phyloP scores from a whole-genome alignment of 2,113 vertebrate genomes.

The Castor canadensis region DNA sequence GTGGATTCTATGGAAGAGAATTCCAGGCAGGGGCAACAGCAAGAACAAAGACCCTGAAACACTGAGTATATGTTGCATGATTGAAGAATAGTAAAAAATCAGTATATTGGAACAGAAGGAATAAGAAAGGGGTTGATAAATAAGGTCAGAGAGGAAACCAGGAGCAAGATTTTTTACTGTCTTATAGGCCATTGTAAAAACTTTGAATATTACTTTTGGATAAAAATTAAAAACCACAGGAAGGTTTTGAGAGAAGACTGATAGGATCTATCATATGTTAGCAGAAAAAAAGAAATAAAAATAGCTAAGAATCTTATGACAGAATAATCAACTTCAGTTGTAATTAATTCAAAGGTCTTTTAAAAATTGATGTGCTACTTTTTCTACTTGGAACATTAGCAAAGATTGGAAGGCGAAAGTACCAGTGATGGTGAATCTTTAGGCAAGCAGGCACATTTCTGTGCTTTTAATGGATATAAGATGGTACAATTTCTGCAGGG shows the following conservation, averaged over 20 bases:
- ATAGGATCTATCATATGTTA: neutral
- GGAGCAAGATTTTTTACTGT: neutral
- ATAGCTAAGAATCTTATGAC: constrained; percentile 57
- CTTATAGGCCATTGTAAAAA: neutral
- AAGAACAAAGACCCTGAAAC: neutral
- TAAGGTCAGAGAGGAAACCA: neutral
- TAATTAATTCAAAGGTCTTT: constrained; percentile 59
- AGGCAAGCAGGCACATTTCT: neutral
- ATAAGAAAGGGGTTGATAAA: neutral
- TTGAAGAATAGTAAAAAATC: neutral
- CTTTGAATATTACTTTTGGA: neutral
- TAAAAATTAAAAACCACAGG: constrained; percentile 21
- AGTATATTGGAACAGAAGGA: neutral
- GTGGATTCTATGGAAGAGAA: neutral
- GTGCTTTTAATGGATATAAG: neutral
- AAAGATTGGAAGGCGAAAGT: constrained; percentile 55
- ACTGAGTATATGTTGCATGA: neutral
- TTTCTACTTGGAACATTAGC: constrained; percentile 24
- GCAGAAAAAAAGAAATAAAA: constrained; percentile 39
- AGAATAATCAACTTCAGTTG: constrained; percentile 55
- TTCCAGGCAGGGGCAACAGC: neutral
- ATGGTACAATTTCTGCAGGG: neutral
- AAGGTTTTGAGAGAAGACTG: constrained; percentile 24
- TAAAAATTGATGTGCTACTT: constrained; percentile 54
- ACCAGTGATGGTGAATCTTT: neutral